Percentiles rank a stretch among this genome's conserved stretches.
Conservation (phyloP, 2,797 vertebrate species). For the Gadopsis bispinosus region DNA sequence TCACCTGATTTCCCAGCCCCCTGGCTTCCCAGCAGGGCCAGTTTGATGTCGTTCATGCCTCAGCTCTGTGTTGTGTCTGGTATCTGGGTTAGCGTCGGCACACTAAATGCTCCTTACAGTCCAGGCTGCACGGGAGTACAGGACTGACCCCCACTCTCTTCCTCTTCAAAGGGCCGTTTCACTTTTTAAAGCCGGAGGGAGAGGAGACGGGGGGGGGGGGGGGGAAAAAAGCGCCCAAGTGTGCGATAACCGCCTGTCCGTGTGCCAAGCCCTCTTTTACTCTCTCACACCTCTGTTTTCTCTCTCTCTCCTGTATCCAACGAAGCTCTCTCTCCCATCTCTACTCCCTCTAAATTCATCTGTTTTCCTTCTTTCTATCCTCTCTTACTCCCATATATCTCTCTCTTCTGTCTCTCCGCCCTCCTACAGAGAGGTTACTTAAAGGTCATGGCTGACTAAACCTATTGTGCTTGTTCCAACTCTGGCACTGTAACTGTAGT, state of each 20-base stretch:
- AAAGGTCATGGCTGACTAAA: conserved; percentile 59
- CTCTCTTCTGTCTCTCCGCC: conserved; percentile 31
- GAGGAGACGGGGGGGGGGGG: conserved; percentile 16
- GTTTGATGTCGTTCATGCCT: conserved; percentile 83
- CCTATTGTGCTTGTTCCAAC: conserved; percentile 25
- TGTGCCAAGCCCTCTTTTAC: conserved; percentile 24
- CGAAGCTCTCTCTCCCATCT: conserved; percentile 3
- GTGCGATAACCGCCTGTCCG: conserved; percentile 32
- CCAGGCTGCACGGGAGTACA: conserved; percentile 37
- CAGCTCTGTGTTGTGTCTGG: conserved; percentile 48
- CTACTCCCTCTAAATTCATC: conserved; percentile 23
- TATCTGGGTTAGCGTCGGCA: conserved; percentile 35
- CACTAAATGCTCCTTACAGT: conserved; percentile 49
- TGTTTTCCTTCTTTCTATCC: conserved; percentile 34
- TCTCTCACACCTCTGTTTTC: conserved; percentile 38
- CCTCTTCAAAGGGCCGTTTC: conserved; percentile 55
- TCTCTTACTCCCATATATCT: conserved; percentile 33
- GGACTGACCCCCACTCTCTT: conserved; percentile 23
- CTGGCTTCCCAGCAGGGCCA: conserved; percentile 80
- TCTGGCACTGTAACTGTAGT: conserved; percentile 29
- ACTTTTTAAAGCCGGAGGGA: conserved; percentile 53
- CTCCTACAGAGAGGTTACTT: conserved; percentile 44
- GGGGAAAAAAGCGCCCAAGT: conserved; percentile 35
- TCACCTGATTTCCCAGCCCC: conserved; percentile 84
- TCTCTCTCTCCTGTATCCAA: conserved; percentile 24